Evolutionary conservation across 2,113 vertebrate genomes (phyloP), one percentile per base, ranked within the genome.

Genomic region (Morone chrysops): DNA sequence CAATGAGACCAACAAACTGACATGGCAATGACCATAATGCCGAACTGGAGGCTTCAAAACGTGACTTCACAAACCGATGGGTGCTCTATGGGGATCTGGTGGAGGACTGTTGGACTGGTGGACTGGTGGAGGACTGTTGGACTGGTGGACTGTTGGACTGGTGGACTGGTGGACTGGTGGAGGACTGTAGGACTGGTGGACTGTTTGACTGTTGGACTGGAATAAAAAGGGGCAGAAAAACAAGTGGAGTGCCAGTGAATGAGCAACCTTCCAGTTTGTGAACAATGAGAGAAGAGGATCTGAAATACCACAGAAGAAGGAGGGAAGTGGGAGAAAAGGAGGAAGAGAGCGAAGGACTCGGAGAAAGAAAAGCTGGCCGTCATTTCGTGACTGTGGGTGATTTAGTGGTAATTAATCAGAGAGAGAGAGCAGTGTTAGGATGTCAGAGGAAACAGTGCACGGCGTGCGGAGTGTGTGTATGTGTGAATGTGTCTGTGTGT

Each of bases 291-390:
- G 68, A 71, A 67, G 76, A 73, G 80, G 71, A 80, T 65, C 50
- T 22, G 57, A 80, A 81, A 67, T 31, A 25, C 71, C 76, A 60
- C 22, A 71, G 85, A 50, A 83, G 81, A 57, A 86, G 78, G 43
- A 85, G 80, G 89, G 70, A 87, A 89, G 80, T 83, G 0, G n/a
- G 86, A 86, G 78, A 90, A 86, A 90, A 80, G 84, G 75, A 86
- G 86, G 86, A 86, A 88, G 81, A 88, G 78, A 71, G 65, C 2
- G 83, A 83, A 70, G 67, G 80, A 63, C 62, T n/a, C 12, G 1
- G 0, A 75, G 80, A 75, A 80, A 65, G 75, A 78, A 70, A 78
- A 51, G 78, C 78, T 18, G 72, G 20, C 31, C 5, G 45, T 66
- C 57, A 45, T 41, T 65, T 66, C 45, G 78, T 86, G 87, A 81